Base-by-base conservation (phyloP, 2,113 vertebrate genomes). In the Epinephelus lanceolatus region DNA sequence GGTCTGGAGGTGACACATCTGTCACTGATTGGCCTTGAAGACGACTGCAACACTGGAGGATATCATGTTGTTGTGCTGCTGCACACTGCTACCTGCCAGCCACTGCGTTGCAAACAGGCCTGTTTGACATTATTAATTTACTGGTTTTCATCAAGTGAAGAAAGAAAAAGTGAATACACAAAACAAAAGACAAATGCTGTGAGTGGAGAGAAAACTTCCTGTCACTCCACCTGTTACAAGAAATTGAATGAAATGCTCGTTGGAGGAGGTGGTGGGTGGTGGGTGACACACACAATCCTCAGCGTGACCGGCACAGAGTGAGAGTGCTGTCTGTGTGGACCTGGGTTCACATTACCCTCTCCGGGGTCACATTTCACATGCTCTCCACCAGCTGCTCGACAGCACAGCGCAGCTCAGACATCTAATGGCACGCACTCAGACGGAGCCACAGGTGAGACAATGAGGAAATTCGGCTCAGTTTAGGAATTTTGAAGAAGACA, bases 331-430 rank as follows among this genome's bases (percentile, higher is more conserved):
- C 76, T 89, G 81, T 51, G 52, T 60, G 77, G 76, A 81, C 61
- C 74, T 17, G 56, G 86, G 78, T 78, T 93, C 88, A 88, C 66
- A 15, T 92, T 91, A 84, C 80, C 76, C 14, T 76, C 62, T 47
- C 53, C 37, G 27, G 69, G 88, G 87, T 93, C 85, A 84, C 69
- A 75, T 93, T 88, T 81, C 90, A 89, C 84, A 73, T 53, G 81
- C 60, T 76, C 73, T 47, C 70, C 49, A 49, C 69, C 23, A 79
- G 78, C 78, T 86, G 85, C 71, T 78, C 53, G 3, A 83, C 71
- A 68, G 53, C 9, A 19, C 67, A 7, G 78, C 3, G 33, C 17
- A 5, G 57, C 63, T 74, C 73, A 40, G 78, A 55, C 30, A 7
- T 78, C 52, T 82, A 73, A 90, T 84, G 80, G 33, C 21, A n/a